Evolutionary conservation across 2,113 vertebrate genomes (phyloP), one percentile per base, ranked within the genome.

Genomic region (Todiramphus saurophagus): DNA sequence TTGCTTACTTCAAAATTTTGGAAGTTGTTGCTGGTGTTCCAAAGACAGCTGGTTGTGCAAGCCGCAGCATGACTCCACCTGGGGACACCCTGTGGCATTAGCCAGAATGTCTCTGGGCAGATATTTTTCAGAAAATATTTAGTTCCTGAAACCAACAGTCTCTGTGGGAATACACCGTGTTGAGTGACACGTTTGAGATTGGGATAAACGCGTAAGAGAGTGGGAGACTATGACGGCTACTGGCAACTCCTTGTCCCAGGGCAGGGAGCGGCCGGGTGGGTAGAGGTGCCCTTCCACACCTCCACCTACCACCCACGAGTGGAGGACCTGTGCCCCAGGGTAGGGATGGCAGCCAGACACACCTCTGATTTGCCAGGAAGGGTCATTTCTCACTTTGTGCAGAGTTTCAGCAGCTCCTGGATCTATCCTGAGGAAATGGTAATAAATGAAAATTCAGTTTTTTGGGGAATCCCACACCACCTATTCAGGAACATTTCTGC

Each of bases 151-250:
- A 37, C 68, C 50, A 58, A 24, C 37, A 66, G 21, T n/a, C 24
- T 90, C 37, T 81, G 50, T 70, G 44, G 59, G 59, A 80, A 77
- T 15, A 24, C 59, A 33, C 23, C 39, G 16, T 4, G 6, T 10
- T 13, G 37, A 74, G 50, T 35, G 60, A 53, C 50, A 12, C 1
- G 0, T 87, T 88, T 86, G 53, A 60, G 44, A 48, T 75, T 31
- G 75, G n/a, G 24, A 53, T 74, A 70, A 87, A 48, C 37, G 5
- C 0, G 3, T 46, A 50, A 63, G 19, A 41, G 51, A 72, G 51
- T 0, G 0, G 53, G 35, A 79, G 31, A 12, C 63, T 33, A 35
- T 0, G 1, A 39, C 6, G 13, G 18, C 10, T 82, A 17, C 24
- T 0, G 4, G 24, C 16, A 51, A 1, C 7, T 73, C 33, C 39